A percentile compares a stretch with the other conserved stretches of the same genome.
Conservation (phyloP, 2,797 vertebrate species). For the Rhadinocentrus ornatus region DNA sequence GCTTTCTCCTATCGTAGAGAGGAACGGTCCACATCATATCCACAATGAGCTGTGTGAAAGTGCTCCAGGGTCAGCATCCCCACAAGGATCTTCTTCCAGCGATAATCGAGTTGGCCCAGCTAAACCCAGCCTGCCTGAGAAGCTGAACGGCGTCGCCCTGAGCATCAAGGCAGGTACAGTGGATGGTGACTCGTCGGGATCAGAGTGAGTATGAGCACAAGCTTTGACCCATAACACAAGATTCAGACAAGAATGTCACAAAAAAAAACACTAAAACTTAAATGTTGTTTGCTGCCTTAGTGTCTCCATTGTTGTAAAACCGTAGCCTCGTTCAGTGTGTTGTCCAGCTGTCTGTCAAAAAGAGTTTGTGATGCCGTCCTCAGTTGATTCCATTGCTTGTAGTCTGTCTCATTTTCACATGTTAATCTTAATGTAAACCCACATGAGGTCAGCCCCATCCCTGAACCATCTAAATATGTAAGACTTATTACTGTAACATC, state of each 20-base stretch:
- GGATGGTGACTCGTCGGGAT: conserved; percentile 94
- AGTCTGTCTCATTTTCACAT: conserved; percentile 52
- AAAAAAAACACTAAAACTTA: neutral
- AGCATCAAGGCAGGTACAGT: conserved; percentile 89
- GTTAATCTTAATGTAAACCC: conserved; percentile 26
- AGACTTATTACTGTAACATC: neutral
- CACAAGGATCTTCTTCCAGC: conserved; percentile 84
- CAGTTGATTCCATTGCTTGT: conserved; percentile 42
- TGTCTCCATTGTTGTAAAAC: conserved; percentile 21
- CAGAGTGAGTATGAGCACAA: conserved; percentile 88
- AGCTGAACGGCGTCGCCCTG: conserved; percentile 87
- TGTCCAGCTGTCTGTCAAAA: conserved; percentile 38
- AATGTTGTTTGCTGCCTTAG: conserved; percentile 7
- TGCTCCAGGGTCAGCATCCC: conserved; percentile 73
- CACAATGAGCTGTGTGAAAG: conserved; percentile 82
- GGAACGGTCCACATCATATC: conserved; percentile 84
- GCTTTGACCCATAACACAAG: neutral
- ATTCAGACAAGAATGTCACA: neutral
- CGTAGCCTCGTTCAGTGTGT: conserved; percentile 30
- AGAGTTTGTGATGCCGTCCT: conserved; percentile 28
- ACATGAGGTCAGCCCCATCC: conserved; percentile 43
- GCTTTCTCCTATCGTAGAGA: conserved; percentile 89
- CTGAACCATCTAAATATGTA: neutral
- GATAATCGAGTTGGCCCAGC: conserved; percentile 71
- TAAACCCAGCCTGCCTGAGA: conserved; percentile 81